Evolutionary conservation across 1,140 invertebrate species (phyloP).

Genomic region (Anoplophora glabripennis): DNA sequence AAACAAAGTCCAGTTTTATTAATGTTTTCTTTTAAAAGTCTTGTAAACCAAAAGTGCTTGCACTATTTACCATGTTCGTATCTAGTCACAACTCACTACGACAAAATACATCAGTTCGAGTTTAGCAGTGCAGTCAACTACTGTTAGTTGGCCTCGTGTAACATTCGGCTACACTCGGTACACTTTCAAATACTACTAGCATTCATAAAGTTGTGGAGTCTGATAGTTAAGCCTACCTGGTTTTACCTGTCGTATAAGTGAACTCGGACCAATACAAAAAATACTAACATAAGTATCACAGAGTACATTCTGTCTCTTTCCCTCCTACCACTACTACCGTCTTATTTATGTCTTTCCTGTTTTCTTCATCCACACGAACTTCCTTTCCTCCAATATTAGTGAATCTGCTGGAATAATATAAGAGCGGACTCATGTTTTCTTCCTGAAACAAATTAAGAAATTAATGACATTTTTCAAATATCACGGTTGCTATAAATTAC

Average conservation of each 20-base stretch:
- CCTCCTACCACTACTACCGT: too few species aligned
- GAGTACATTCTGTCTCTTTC: background rate
- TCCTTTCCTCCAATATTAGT: too few species aligned
- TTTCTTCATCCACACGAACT: too few species aligned
- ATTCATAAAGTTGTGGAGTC: slow-evolving; percentile 10
- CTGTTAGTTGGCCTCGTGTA: slow-evolving; percentile 14
- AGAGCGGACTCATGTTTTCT: too few species aligned
- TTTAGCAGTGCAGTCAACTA: slow-evolving; percentile 14
- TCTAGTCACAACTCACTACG: background rate
- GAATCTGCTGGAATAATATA: too few species aligned
- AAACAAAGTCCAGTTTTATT: background rate
- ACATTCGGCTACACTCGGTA: slow-evolving; percentile 4
- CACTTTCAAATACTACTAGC: background rate
- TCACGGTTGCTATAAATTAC: too few species aligned
- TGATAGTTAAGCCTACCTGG: slow-evolving; percentile 14
- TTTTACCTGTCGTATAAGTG: slow-evolving; percentile 8
- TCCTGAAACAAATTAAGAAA: too few species aligned
- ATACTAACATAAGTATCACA: slow-evolving; percentile 6
- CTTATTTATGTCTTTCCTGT: too few species aligned
- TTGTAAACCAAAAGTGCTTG: background rate
- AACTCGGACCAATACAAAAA: slow-evolving; percentile 9
- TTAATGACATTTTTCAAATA: too few species aligned
- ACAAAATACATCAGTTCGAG: slow-evolving; percentile 7
- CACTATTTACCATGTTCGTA: slow-evolving; percentile 8
- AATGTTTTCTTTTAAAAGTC: background rate